Conservation (phyloP, 2,888 invertebrate species). For the Dicroscelio sp. region DNA sequence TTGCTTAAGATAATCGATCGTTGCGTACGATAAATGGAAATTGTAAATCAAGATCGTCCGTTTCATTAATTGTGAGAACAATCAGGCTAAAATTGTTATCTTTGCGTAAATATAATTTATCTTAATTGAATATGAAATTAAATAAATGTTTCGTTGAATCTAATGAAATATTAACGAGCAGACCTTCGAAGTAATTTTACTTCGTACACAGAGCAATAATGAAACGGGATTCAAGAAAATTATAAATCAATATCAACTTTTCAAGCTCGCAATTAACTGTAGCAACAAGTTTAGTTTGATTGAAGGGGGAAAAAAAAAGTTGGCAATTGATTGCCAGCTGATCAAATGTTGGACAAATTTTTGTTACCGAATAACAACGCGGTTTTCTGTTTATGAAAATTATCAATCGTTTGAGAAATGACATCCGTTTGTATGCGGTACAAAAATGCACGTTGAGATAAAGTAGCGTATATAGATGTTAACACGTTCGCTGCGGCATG, state of each 20-base stretch:
- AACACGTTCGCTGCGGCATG: conserved; percentile 66
- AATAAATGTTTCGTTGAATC: too few relatives aligned
- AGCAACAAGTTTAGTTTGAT: not conserved
- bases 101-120: too few relatives aligned
- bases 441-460: conserved; percentile 65
- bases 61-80: too few relatives aligned
- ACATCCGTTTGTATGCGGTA: not conserved
- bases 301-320: not conserved
- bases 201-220: not conserved
- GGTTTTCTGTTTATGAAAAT: not conserved
- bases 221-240: conserved; percentile 18
- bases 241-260: conserved; percentile 14
- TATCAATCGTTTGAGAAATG: conserved; percentile 4
- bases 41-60: too few relatives aligned
- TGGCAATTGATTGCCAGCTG: too few relatives aligned
- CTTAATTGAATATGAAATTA: too few relatives aligned
- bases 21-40: not conserved
- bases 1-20: not conserved
- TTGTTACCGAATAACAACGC: not conserved
- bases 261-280: not conserved
- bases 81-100: too few relatives aligned
- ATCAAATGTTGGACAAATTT: not conserved
- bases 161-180: too few relatives aligned
- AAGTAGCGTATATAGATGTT: conserved; percentile 59
- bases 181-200: conserved; percentile 16